Percentiles rank a stretch among this genome's conserved stretches.
Evolutionary conservation across 2,888 invertebrate species (phyloP).

Genomic region (Artemia sp.): DNA sequence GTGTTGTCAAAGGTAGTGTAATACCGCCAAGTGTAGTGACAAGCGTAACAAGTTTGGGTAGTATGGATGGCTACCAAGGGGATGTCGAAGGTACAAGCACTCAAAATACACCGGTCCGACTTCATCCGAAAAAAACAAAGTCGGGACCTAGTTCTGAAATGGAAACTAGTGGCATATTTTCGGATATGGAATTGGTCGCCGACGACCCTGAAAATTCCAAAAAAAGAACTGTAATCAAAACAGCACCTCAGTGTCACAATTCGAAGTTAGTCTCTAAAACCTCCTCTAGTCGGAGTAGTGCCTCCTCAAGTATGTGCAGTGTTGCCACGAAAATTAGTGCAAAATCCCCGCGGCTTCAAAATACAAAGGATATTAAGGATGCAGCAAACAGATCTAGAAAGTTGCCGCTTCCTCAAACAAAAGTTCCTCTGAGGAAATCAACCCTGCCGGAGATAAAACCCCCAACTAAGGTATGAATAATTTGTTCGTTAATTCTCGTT

Average conservation of each 20-base stretch:
- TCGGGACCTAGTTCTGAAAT: neutral
- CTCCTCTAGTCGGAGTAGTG: neutral
- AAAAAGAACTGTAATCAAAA: neutral
- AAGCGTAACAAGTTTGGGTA: constrained; percentile 13
- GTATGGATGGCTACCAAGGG: constrained; percentile 1
- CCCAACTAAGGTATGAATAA: no score
- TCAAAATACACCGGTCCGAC: constrained; percentile 12
- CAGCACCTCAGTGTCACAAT: neutral
- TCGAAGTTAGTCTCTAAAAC: neutral
- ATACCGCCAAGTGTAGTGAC: neutral
- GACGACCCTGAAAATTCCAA: neutral
- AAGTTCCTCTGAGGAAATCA: no score
- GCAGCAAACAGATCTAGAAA: neutral
- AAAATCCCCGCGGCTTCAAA: neutral
- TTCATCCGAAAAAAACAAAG: neutral
- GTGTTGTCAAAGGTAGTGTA: neutral
- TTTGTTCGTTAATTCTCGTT: no score
- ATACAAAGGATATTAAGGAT: neutral
- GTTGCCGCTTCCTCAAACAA: no score
- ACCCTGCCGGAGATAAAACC: no score
- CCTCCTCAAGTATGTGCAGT: neutral
- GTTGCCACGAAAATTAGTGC: constrained; percentile 1
- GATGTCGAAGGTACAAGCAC: neutral
- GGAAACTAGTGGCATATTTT: constrained; percentile 8
- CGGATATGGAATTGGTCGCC: neutral